Base-by-base conservation (phyloP, 2,113 vertebrate genomes). In the Pelobates fuscus region DNA sequence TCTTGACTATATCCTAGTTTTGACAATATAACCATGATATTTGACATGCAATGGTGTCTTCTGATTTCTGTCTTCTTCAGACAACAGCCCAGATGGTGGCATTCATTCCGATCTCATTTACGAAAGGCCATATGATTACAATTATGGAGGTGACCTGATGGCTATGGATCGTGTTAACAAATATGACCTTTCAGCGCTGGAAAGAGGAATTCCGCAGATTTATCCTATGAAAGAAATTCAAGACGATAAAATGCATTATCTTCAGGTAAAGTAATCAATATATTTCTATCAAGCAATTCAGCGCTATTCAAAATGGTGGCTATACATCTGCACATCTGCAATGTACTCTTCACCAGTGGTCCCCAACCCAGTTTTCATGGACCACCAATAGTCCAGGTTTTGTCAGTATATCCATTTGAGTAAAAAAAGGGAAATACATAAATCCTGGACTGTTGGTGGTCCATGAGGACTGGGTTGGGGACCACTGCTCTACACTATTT, bases 231-330 rank as follows among this genome's bases (percentile, higher is more conserved):
- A 86, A 83, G 88, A 94, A 82, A 81, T 87, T 79, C 92, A 91
- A 80, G 94, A 95, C 87, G 94, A 95, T 91, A 94, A 89, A 88
- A 96, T 94, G 95, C 95, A 96, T 84, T 97, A 96, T 90, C 92
- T 97, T 82, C 94, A 97, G 95, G 95, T 97, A 91, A 27, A 2
- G 0, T 2, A 23, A 27, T 49, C 2, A 49, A 18, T 18, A 12
- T 17, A 49, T 49, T 8, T 49, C 44, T 18, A 49, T 4, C 15
- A 7, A 4, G 44, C 15, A 14, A 49, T 17, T 49, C 17, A 49
- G 15, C 3, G 15, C 18, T 49, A 49, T 17, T 6, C 32, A 37
- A 15, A 27, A 8, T 11, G 2, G 10, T 11, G 21, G 21, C 21
- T 57, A 20, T 11, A 57, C 10, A 57, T n/a, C 2, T 21, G 54